Base-by-base conservation (phyloP, 2,797 vertebrate species). In the Phataginus tricuspis region DNA sequence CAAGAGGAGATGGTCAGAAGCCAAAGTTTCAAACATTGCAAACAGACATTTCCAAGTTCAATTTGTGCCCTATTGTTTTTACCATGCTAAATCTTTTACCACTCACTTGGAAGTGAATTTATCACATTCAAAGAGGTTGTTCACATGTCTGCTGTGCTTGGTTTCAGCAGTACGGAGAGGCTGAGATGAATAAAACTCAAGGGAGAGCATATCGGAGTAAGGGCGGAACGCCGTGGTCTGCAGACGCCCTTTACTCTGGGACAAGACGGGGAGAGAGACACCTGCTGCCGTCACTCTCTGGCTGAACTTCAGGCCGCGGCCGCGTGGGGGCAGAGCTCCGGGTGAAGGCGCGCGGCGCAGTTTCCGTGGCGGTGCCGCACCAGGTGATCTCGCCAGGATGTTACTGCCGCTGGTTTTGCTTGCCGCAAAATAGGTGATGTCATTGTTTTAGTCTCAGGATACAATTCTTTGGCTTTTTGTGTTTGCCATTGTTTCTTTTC, bases 11-110 rank as follows among this genome's bases (percentile, higher is more conserved):
- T 75, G 51, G 39, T 83, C 63, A 68, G 92, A 89, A 88, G 51
- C 39, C 78, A 75, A 75, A 51, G 64, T 93, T 72, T 87, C 75
- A 74, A 63, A 82, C 66, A 53, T 82, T 89, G 37, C 77, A 64
- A 53, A 75, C n/a, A 79, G 75, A 71, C n/a, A 59, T 80, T 59
- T 94, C 37, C 57, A 75, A 89, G 69, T 68, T 83, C 78, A 83
- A 0, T 68, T 59, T 83, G 68, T 82, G 57, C 68, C 86, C 59
- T 72, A 64, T 82, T 82, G 75, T 88, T 82, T 34, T 88, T 82
- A 45, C 49, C 45, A 82, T 64, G 45, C 45, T 82, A 45, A 80
- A 53, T 63, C 57, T 74, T 82, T 71, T 63, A 64, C 84, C 66
- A 64, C 75, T 55, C 12, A n/a, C 53, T 79, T 79, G 45, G 53